Evolutionary conservation across 2,113 vertebrate species (phyloP).

Genomic region (Poeciliopsis retropinna): DNA sequence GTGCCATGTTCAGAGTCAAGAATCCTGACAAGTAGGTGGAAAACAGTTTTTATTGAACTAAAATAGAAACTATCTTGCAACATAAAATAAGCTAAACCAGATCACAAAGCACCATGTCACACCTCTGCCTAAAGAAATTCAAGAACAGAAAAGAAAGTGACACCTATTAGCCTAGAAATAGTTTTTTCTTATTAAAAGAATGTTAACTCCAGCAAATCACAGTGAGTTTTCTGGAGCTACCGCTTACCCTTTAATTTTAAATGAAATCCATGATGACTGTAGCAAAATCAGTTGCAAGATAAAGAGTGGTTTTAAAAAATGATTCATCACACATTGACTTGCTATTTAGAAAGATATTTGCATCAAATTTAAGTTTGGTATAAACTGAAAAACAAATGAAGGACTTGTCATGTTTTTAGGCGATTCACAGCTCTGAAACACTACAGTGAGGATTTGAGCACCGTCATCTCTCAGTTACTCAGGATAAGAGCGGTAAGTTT

Average conservation of each 20-base stretch:
- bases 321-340: not conserved
- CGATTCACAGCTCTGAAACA: conserved; percentile 91
- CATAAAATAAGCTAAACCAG: not conserved
- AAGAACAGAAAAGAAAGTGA: not conserved
- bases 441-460: conserved; percentile 91
- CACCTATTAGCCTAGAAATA: not conserved
- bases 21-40: conserved; percentile 93
- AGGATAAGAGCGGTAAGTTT: conserved; percentile 90
- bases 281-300: not conserved
- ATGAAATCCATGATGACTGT: not conserved
- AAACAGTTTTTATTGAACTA: not conserved
- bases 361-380: not conserved
- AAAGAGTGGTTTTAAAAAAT: not conserved
- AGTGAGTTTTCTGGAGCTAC: no score
- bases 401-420: conserved; percentile 76
- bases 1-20: conserved; percentile 94
- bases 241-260: not conserved
- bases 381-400: not conserved
- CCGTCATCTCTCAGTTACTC: conserved; percentile 90
- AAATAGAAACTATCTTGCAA: not conserved
- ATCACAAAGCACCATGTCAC: not conserved
- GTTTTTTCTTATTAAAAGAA: not conserved
- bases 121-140: not conserved
- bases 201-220: no score
- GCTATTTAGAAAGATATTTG: not conserved